Base-by-base conservation (phyloP, 2,888 invertebrate species). In the Barypeithes pellucidus region DNA sequence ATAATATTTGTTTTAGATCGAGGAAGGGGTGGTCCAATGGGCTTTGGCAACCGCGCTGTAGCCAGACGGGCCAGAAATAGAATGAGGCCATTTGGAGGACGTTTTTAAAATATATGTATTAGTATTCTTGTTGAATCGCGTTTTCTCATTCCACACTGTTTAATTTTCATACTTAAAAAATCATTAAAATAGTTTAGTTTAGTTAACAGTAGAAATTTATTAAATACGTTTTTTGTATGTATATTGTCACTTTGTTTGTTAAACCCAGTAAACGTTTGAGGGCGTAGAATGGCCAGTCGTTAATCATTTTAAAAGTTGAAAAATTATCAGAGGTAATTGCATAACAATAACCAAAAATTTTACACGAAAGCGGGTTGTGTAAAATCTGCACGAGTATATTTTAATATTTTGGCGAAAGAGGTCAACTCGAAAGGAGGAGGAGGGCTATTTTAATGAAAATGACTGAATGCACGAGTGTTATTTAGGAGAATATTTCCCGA, bases 21-120 rank as follows among this genome's bases (percentile, higher is more conserved):
- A 72, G 77, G 79, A 24, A 72, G 82, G 67, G 77, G 81, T 50
- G 74, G 79, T 36, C 74, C 78, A 14, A 52, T 36, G 12, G 47
- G 60, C 45, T 73, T 22, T 33, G 66, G 63, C 4, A 39, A 20
- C 18, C 63, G 84, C 61, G 77, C 82, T 29, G 82, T 81, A 50
- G 81, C 83, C 2, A 79, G 84, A 70, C 78, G 85, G 69, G 81
- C 81, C 22, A 79, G 84, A 71, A 82, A 81, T 41, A 80, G 85
- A 41, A 73, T 81, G 54, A 79, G 83, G 62, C 84, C 83, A 3
- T 84, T 82, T 72, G 81, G 82, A 43, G 77, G 81, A 43, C 77
- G 77, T 16, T 77, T 73, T 63, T 77, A 67, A 75, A 43, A 3
- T 47, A 52, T 47, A 11, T 57, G 11, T 29, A 29, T 29, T 29